These are phyloP conservation scores for Pyrgilauda ruficollis DNA, from an alignment of 2,113 vertebrate genomes.

Conservation along the genomic window DNA sequence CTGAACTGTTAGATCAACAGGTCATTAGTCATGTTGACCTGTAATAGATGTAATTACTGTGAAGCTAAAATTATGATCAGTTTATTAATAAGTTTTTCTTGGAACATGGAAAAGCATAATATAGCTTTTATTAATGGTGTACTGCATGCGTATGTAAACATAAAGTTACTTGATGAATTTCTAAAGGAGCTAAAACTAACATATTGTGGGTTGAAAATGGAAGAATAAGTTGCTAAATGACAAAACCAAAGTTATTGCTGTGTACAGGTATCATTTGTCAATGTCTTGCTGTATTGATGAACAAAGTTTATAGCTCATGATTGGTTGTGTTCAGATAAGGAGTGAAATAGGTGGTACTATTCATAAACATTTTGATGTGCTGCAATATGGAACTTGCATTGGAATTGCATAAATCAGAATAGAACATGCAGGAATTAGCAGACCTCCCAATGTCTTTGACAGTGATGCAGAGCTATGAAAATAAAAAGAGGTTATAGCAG, in stretches of 20 bases:
- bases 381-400: neutral
- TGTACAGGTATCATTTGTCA: neutral
- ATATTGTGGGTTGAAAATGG: neutral
- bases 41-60: neutral
- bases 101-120: neutral
- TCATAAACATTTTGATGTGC: neutral
- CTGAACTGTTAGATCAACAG: neutral
- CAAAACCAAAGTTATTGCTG: neutral
- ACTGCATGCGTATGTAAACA: neutral
- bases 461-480: neutral
- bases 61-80: neutral
- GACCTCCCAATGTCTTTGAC: neutral
- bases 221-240: neutral
- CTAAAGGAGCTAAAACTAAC: neutral
- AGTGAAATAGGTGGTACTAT: neutral
- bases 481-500: neutral
- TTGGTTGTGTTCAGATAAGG: neutral
- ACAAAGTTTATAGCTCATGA: neutral
- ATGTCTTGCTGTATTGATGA: neutral
- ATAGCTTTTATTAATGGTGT: neutral
- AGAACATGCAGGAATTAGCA: neutral
- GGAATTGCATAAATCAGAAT: neutral
- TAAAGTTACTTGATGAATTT: neutral
- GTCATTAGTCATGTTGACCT: neutral
- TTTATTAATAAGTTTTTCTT: neutral